These are phyloP conservation scores for Aphaenogaster floridana DNA, from an alignment of 1,140 invertebrate species.

Conservation along the genomic window DNA sequence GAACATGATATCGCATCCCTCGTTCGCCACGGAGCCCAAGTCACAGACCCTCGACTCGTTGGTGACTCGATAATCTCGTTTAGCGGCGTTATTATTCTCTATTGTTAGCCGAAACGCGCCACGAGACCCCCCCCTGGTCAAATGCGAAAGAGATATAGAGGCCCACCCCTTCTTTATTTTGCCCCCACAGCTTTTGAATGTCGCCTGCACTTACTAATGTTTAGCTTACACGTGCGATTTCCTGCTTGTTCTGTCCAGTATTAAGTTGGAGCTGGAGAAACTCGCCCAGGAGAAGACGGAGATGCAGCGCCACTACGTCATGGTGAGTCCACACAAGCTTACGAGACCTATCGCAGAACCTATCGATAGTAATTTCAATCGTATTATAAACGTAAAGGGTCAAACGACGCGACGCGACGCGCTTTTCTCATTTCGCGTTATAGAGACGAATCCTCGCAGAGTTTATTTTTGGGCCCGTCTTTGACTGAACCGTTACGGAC, in stretches of 20 bases:
- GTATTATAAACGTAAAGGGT: not conserved
- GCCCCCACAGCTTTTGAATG: constrained; percentile 78
- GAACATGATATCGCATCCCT: constrained; percentile 44
- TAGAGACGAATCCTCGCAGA: not conserved
- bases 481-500: not conserved
- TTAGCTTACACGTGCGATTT: constrained; percentile 84
- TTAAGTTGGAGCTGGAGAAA: constrained; percentile 97
- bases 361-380: not conserved
- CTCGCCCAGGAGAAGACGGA: constrained; percentile 98
- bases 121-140: not conserved
- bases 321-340: constrained; percentile 91
- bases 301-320: constrained; percentile 99
- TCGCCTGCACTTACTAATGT: constrained; percentile 83
- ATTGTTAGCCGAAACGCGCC: constrained; percentile 12
- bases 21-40: constrained; percentile 47
- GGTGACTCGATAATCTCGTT: constrained; percentile 46
- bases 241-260: constrained; percentile 89
- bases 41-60: constrained; percentile 50
- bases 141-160: not conserved
- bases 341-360: constrained; percentile 42
- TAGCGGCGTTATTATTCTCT: constrained; percentile 5
- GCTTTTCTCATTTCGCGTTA: not conserved
- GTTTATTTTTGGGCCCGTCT: not conserved
- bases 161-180: constrained; percentile 14
- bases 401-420: not conserved